Conservation (phyloP, 2,113 vertebrate species). For the Chitala chitala region DNA sequence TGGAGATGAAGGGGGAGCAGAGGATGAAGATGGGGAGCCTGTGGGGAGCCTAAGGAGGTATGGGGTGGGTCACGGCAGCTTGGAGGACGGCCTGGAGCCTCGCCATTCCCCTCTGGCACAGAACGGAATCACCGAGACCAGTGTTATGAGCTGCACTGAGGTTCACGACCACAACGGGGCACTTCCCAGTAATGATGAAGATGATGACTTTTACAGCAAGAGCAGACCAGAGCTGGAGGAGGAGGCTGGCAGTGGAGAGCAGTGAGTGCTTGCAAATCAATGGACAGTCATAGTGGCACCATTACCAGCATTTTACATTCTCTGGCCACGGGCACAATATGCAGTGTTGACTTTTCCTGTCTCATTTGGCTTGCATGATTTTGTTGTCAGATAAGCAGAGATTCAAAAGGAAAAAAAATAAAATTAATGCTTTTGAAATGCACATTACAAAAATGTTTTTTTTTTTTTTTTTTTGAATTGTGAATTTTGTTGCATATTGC, state of each 20-base stretch:
- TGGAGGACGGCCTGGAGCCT: constrained; percentile 48
- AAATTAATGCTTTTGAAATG: too few relatives aligned
- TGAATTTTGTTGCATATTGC: too few relatives aligned
- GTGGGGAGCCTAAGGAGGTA: constrained; percentile 26
- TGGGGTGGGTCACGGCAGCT: neutral
- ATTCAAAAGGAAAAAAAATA: too few relatives aligned
- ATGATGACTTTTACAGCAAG: constrained; percentile 58
- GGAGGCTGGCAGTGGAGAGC: constrained; percentile 44
- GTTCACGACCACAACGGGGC: constrained; percentile 38
- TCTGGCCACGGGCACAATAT: too few relatives aligned
- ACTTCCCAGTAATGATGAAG: constrained; percentile 59
- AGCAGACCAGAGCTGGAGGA: constrained; percentile 41
- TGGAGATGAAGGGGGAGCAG: constrained; percentile 73
- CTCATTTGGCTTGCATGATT: too few relatives aligned
- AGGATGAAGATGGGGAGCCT: constrained; percentile 57
- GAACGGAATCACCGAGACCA: constrained; percentile 50
- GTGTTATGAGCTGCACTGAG: constrained; percentile 52
- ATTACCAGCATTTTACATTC: too few relatives aligned
- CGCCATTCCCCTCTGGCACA: constrained; percentile 40
- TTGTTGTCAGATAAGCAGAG: too few relatives aligned
- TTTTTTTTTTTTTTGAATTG: too few relatives aligned
- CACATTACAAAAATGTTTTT: too few relatives aligned
- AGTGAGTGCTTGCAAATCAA: constrained; percentile 58
- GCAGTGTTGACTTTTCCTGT: too few relatives aligned
- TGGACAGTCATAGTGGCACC: too few relatives aligned